Base-by-base conservation (phyloP, 1,140 invertebrate species). In the Diabrotica undecimpunctata region DNA sequence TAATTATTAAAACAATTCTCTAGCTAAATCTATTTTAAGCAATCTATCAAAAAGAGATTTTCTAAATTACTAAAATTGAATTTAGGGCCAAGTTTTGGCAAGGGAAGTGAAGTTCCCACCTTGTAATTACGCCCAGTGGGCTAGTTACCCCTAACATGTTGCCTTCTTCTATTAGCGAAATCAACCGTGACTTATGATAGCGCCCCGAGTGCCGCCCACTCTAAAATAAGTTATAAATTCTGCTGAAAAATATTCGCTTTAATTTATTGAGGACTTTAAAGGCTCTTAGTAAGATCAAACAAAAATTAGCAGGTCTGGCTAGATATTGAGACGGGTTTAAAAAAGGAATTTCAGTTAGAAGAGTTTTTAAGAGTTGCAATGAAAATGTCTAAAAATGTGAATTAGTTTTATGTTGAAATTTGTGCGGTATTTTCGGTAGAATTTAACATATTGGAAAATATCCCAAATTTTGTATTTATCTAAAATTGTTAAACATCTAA, bases 111-210 rank as follows among this genome's bases (percentile, higher is more conserved):
- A 46, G 3, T 46, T 46, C 41, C 41, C 5, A 10, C n/a, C 41
- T n/a, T 46, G n/a, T 46, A 46, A 46, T 46, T 46, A 46, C 41
- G n/a, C 8, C 41, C 41, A 46, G 41, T 46, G 41, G 41, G 41
- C 41, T 46, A 46, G 41, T 46, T 46, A 46, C 41, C 41, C 41
- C 25, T 25, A 25, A 25, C 25, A 25, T 25, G 25, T 25, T 25
- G 4, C 25, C 25, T 25, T 46, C 41, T 46, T 10, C 41, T 46
- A 46, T 46, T 46, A 46, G 41, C n/a, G 41, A 46, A 46, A 5
- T 46, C 41, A 46, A 46, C 41, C 41, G 41, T 46, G n/a, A 46
- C 41, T 46, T 46, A 46, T 46, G 41, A 46, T 46, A 46, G 41
- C 41, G 41, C 41, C 41, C n/a, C 41, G n/a, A 46, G 41, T 46